Percentiles rank a stretch among this genome's conserved stretches.
phyloP scores from a whole-genome alignment of 2,888 invertebrate genomes.

The Epistrophe eligans region DNA sequence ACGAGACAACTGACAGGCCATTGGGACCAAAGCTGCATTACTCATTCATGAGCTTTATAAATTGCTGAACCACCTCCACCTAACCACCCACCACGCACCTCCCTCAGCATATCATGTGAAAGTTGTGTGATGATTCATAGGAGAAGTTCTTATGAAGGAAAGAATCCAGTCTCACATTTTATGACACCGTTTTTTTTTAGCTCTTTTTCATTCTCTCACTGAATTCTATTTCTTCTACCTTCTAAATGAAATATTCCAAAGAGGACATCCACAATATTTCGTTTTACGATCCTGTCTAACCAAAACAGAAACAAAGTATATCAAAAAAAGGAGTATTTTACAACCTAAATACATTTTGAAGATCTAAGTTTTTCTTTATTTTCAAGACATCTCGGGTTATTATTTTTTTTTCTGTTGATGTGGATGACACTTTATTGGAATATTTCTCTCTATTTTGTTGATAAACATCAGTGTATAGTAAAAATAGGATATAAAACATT shows the following conservation, averaged over 20 bases:
- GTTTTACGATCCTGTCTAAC: constrained; percentile 30
- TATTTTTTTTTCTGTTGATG: background rate
- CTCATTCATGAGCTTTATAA: constrained; percentile 50
- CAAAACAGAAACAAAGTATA: constrained; percentile 10
- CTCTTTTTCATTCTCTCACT: background rate
- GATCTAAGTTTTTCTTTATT: background rate
- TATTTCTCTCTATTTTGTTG: constrained; percentile 15
- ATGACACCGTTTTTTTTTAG: constrained; percentile 25
- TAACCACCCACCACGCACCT: background rate
- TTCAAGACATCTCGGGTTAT: constrained; percentile 13
- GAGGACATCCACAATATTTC: constrained; percentile 28
- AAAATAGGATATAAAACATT: background rate
- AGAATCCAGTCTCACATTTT: constrained; percentile 44
- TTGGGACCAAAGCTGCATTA: constrained; percentile 41
- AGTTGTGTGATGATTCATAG: constrained; percentile 28
- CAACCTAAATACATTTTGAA: constrained; percentile 29
- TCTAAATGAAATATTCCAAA: constrained; percentile 26
- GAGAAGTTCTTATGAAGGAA: constrained; percentile 10
- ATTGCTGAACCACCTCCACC: background rate
- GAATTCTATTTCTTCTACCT: background rate
- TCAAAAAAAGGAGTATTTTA: constrained; percentile 27
- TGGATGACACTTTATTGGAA: constrained; percentile 37
- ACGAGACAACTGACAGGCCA: constrained; percentile 49
- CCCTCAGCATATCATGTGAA: background rate
- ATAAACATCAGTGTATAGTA: constrained; percentile 2